These are phyloP conservation scores for Poicephalus gulielmi DNA, from an alignment of 2,113 vertebrate species.

Conservation along the genomic window DNA sequence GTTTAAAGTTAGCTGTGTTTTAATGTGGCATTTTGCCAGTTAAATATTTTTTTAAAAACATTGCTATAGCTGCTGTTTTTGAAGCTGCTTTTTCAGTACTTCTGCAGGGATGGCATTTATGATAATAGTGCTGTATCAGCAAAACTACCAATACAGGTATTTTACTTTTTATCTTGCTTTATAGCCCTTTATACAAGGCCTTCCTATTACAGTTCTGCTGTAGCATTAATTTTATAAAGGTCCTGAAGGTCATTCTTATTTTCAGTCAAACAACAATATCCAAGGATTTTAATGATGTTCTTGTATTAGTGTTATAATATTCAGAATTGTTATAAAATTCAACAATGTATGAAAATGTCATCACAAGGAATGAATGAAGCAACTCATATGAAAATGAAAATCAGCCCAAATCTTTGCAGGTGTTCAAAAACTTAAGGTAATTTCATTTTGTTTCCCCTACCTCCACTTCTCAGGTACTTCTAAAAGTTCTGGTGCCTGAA, in stretches of 20 bases:
- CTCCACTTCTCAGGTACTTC: constrained; percentile 13
- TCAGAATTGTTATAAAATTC: constrained; percentile 62
- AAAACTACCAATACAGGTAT: constrained; percentile 22
- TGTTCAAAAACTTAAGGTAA: neutral
- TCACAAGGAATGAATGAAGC: constrained; percentile 25
- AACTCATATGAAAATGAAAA: constrained; percentile 1
- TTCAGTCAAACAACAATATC: constrained; percentile 46
- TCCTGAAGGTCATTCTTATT: constrained; percentile 54
- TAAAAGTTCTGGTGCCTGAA: neutral
- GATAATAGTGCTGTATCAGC: constrained; percentile 39
- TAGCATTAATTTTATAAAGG: constrained; percentile 41
- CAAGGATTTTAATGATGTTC: constrained; percentile 9
- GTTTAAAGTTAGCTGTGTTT: constrained; percentile 52
- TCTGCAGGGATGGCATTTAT: constrained; percentile 22
- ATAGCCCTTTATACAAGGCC: constrained; percentile 51
- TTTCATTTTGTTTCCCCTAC: neutral
- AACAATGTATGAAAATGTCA: constrained; percentile 53
- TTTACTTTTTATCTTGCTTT: constrained; percentile 56
- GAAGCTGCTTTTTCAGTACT: constrained; percentile 29
- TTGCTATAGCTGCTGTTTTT: constrained; percentile 43
- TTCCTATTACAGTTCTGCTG: neutral
- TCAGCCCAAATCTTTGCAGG: neutral
- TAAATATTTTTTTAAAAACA: constrained; percentile 38
- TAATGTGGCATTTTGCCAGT: constrained; percentile 68
- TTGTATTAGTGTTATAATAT: constrained; percentile 40